Conservation (phyloP, 1,140 invertebrate species). For the Alviniconcha marisindica region DNA sequence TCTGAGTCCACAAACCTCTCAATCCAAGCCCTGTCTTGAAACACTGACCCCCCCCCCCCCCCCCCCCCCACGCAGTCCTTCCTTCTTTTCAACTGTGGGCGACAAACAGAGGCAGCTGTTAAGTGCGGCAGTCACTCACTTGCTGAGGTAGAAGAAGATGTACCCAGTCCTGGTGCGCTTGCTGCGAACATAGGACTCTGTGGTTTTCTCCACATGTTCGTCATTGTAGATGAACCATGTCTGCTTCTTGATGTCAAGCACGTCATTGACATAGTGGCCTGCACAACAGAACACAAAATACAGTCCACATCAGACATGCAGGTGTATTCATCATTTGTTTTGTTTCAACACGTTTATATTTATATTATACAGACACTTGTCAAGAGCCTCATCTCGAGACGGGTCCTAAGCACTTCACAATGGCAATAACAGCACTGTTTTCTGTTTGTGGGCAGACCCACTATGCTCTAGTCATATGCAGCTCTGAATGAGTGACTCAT, state of each 20-base stretch:
- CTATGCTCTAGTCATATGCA: too few relatives aligned
- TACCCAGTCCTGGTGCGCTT: constrained; percentile 68
- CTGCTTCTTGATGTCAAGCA: constrained; percentile 66
- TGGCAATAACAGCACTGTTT: too few relatives aligned
- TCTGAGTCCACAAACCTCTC: not conserved
- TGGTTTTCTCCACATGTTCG: constrained; percentile 57
- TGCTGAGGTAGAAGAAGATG: constrained; percentile 73
- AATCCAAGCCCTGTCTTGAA: not conserved
- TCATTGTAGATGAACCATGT: constrained; percentile 72
- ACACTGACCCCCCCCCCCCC: too few relatives aligned
- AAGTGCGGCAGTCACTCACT: constrained; percentile 57
- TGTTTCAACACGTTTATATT: too few relatives aligned
- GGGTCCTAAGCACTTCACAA: too few relatives aligned
- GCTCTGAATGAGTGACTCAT: too few relatives aligned
- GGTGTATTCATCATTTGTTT: not conserved
- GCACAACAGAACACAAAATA: constrained; percentile 1
- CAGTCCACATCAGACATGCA: not conserved
- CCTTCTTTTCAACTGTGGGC: not conserved
- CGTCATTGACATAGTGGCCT: constrained; percentile 74
- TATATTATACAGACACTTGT: too few relatives aligned
- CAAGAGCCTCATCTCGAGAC: too few relatives aligned
- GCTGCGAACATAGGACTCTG: constrained; percentile 59
- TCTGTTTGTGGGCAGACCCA: too few relatives aligned
- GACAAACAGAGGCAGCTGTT: not conserved
- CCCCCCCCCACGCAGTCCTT: too few relatives aligned